Conservation (phyloP, 2,113 vertebrate genomes). For the Macroglossus sobrinus region DNA sequence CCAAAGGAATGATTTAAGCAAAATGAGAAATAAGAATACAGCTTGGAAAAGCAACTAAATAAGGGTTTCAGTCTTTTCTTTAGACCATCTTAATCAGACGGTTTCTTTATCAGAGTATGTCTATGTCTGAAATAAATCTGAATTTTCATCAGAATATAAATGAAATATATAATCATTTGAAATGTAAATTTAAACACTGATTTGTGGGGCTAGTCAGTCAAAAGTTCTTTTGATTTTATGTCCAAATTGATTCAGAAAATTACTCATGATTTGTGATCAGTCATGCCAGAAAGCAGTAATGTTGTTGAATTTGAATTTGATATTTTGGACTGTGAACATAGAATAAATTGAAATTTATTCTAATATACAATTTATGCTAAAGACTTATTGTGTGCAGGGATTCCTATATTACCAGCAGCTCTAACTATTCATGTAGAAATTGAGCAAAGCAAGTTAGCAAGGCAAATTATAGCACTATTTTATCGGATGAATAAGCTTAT, state of each 20-base stretch:
- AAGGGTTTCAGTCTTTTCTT: not conserved
- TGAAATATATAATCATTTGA: not conserved
- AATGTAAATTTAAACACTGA: slow-evolving; percentile 50
- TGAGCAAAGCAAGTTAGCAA: not conserved
- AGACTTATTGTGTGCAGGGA: not conserved
- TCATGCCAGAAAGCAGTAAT: slow-evolving; percentile 58
- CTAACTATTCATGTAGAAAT: not conserved
- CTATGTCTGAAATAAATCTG: slow-evolving; percentile 31
- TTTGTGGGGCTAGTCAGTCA: slow-evolving; percentile 61
- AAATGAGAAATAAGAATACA: not conserved
- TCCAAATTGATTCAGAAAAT: slow-evolving; percentile 61
- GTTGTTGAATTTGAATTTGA: slow-evolving; percentile 49
- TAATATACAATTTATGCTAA: not conserved
- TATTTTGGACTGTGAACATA: slow-evolving; percentile 53
- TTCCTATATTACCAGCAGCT: not conserved
- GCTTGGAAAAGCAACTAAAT: not conserved
- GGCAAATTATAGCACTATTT: not conserved
- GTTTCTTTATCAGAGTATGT: not conserved
- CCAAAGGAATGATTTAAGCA: slow-evolving; percentile 1
- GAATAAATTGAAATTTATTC: not conserved
- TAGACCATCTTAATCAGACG: not conserved
- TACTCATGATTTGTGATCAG: slow-evolving; percentile 66
- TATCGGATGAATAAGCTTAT: not conserved
- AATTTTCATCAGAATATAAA: slow-evolving; percentile 11
- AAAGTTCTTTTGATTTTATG: slow-evolving; percentile 57